Percentiles rank a stretch among this genome's conserved stretches.
Conservation (phyloP, 2,888 invertebrate genomes). For the Fragum fragum region DNA sequence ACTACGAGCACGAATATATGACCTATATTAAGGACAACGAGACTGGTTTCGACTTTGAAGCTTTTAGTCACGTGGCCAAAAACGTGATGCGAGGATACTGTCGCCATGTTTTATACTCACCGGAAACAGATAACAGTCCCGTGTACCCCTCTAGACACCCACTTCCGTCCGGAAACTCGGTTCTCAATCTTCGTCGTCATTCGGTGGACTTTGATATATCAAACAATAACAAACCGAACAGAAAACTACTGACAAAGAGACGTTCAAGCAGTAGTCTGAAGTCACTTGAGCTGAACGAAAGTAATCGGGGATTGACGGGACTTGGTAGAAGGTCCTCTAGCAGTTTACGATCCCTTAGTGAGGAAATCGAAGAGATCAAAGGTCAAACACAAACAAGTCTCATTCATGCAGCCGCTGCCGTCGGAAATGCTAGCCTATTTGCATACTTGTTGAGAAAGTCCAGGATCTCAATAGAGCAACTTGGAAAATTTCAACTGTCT, state of each 20-base stretch:
- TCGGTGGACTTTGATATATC: slow-evolving; percentile 38
- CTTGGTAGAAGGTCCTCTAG: slow-evolving; percentile 39
- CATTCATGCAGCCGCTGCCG: slow-evolving; percentile 61
- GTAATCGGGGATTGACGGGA: slow-evolving; percentile 31
- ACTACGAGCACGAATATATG: slow-evolving; percentile 67
- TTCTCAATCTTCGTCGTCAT: slow-evolving; percentile 38
- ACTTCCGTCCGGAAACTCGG: slow-evolving; percentile 15
- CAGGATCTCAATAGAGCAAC: slow-evolving; percentile 43
- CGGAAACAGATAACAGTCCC: slow-evolving; percentile 12
- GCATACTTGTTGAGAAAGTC: slow-evolving; percentile 50
- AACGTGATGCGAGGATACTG: slow-evolving; percentile 61
- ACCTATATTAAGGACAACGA: slow-evolving; percentile 60
- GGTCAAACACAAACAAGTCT: slow-evolving; percentile 63
- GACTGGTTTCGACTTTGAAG: slow-evolving; percentile 58
- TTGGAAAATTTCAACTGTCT: slow-evolving; percentile 61
- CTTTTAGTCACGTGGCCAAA: slow-evolving; percentile 61
- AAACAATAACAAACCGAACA: slow-evolving; percentile 1
- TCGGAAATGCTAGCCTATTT: slow-evolving; percentile 52
- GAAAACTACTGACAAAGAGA: slow-evolving; percentile 25
- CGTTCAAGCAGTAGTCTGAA: slow-evolving; percentile 54
- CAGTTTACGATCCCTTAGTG: slow-evolving; percentile 47
- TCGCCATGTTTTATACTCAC: slow-evolving; percentile 42
- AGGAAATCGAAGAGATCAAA: slow-evolving; percentile 49
- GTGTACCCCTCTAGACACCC: not conserved
- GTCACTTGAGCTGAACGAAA: slow-evolving; percentile 44